Conservation (phyloP, 2,888 invertebrate genomes). For the Cryptocephalus moraei region DNA sequence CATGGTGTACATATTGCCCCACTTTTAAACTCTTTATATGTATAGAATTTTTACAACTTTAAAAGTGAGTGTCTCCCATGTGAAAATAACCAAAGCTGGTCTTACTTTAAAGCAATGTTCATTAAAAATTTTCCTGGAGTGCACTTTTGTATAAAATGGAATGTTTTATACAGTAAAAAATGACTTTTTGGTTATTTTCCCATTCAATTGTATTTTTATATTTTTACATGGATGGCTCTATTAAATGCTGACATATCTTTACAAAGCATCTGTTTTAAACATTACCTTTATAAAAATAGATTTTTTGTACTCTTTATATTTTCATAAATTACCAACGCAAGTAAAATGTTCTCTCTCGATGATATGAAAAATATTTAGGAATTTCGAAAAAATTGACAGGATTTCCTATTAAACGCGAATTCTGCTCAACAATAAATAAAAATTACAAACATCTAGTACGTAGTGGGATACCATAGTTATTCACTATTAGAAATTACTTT, state of each 20-base stretch:
- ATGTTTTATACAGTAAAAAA: conserved; percentile 30
- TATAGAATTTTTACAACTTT: conserved; percentile 22
- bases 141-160: conserved; percentile 31
- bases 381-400: no score
- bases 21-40: conserved; percentile 22
- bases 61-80: conserved; percentile 23
- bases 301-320: conserved; percentile 10
- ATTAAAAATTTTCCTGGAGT: conserved; percentile 6
- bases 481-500: no score
- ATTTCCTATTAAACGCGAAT: no score
- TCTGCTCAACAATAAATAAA: no score
- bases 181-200: conserved; percentile 31
- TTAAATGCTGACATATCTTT: conserved; percentile 34
- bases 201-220: conserved; percentile 21
- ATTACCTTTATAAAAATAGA: conserved; percentile 17
- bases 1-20: conserved; percentile 30
- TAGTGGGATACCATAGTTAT: no score
- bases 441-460: no score
- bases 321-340: background rate
- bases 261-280: conserved; percentile 18
- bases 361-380: no score
- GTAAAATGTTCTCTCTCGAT: no score
- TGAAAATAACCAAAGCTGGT: conserved; percentile 33
- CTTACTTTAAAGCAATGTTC: conserved; percentile 8
- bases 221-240: conserved; percentile 29